Evolutionary conservation across 2,888 invertebrate species (phyloP).

Genomic region (Lagria hirta): DNA sequence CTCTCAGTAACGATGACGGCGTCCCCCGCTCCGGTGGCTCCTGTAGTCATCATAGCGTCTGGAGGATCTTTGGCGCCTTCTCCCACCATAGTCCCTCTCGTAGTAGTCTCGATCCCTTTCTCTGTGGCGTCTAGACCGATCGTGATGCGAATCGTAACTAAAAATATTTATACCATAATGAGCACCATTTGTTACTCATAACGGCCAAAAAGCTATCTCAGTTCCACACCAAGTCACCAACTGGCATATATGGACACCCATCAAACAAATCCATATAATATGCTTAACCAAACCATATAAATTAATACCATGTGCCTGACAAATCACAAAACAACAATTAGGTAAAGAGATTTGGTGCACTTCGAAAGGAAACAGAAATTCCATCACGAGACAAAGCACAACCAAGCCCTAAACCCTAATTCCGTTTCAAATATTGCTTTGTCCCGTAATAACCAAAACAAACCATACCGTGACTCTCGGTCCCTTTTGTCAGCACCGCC

Average conservation of each 20-base stretch:
- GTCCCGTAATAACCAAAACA: constrained; percentile 20
- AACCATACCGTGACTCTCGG: constrained; percentile 41
- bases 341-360: constrained; percentile 33
- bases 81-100: constrained; percentile 43
- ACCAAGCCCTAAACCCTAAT: background rate
- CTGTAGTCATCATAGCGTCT: constrained; percentile 46
- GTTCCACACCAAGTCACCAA: constrained; percentile 38
- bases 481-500: constrained; percentile 45
- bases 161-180: constrained; percentile 42
- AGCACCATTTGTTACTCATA: too few species aligned
- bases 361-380: constrained; percentile 24
- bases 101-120: constrained; percentile 48
- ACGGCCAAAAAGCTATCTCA: constrained; percentile 37
- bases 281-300: constrained; percentile 55
- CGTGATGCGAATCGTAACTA: constrained; percentile 48
- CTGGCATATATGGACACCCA: constrained; percentile 35
- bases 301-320: constrained; percentile 56
- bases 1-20: constrained; percentile 41
- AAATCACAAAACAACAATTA: constrained; percentile 56
- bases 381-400: constrained; percentile 19
- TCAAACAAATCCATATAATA: constrained; percentile 51
- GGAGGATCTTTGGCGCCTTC: constrained; percentile 42
- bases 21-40: constrained; percentile 35
- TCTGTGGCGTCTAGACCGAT: constrained; percentile 44
- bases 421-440: constrained; percentile 19